Conservation (phyloP, 2,113 vertebrate species). For the Protobothrops mucrosquamatus region DNA sequence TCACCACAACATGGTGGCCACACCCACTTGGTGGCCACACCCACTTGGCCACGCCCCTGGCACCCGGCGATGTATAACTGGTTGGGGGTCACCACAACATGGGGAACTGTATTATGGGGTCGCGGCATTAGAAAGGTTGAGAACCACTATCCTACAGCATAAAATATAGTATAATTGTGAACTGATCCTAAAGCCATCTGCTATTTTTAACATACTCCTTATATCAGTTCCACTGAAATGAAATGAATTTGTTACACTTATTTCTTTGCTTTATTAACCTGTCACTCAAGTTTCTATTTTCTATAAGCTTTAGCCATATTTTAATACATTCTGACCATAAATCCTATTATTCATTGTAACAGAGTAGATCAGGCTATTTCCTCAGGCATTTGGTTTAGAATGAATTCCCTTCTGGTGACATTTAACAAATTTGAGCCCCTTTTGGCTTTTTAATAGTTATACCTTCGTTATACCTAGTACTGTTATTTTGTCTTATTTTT, state of each 20-base stretch:
- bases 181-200: neutral
- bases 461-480: neutral
- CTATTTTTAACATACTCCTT: neutral
- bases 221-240: neutral
- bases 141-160: neutral
- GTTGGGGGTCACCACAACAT: too few relatives aligned
- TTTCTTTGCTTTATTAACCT: neutral
- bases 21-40: too few relatives aligned
- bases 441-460: neutral
- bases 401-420: neutral
- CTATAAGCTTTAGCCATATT: neutral
- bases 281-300: neutral
- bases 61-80: too few relatives aligned
- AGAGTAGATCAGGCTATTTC: neutral
- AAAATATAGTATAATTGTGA: neutral
- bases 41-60: too few relatives aligned
- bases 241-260: neutral
- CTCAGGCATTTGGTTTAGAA: neutral
- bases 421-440: neutral
- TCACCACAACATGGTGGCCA: too few relatives aligned
- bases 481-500: neutral
- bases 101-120: too few relatives aligned
- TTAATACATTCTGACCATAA: neutral
- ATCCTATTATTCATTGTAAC: neutral
- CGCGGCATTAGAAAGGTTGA: too few relatives aligned